A percentile compares a stretch with the other conserved stretches of the same genome.
phyloP scores from a whole-genome alignment of 2,797 vertebrate species.

The Cheirogaleus major region DNA sequence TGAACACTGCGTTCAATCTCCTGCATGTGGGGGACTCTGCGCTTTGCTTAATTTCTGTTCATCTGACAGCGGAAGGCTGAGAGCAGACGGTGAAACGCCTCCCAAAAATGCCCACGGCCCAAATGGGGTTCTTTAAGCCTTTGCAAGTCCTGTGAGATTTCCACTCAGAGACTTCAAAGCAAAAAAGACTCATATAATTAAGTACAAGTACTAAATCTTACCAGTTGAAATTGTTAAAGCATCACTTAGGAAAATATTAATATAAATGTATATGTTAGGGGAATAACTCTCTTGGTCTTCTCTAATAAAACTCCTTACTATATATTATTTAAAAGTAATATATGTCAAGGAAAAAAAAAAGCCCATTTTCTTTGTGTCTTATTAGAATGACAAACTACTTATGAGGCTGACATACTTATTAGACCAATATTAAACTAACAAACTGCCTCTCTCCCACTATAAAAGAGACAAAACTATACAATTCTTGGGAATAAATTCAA shows the following conservation, averaged over 20 bases:
- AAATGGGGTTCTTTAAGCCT: background rate
- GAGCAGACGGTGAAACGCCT: background rate
- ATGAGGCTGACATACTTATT: background rate
- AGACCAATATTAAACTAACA: background rate
- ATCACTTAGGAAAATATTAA: background rate
- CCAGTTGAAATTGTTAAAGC: conserved; percentile 2
- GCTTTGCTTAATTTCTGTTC: background rate
- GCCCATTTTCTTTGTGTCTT: background rate
- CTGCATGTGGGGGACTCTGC: rapidly evolving
- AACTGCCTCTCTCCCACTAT: background rate
- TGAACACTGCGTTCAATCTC: background rate
- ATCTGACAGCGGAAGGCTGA: background rate
- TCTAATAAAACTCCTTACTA: background rate
- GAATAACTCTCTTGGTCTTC: background rate
- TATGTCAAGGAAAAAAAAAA: background rate
- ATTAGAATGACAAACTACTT: background rate
- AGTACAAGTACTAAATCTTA: background rate
- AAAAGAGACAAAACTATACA: background rate
- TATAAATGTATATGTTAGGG: background rate
- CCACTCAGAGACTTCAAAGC: background rate
- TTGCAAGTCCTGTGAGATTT: background rate
- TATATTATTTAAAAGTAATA: conserved; percentile 8
- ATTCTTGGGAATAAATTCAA: background rate
- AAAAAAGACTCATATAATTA: rapidly evolving
- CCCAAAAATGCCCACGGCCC: rapidly evolving